phyloP scores from a whole-genome alignment of 2,888 invertebrate genomes.

The Prenolepis imparis region DNA sequence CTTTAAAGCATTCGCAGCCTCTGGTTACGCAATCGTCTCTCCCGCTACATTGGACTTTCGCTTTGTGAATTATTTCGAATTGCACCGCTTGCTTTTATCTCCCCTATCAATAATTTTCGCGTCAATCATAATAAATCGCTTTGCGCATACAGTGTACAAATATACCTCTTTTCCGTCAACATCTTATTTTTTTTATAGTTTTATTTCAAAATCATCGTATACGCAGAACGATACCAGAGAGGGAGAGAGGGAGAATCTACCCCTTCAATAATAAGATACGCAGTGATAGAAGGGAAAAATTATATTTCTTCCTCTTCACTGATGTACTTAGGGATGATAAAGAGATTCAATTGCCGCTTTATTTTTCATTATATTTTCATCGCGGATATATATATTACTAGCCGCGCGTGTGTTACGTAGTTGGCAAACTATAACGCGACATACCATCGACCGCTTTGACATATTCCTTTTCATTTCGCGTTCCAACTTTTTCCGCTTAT shows the following conservation, averaged over 20 bases:
- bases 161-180: background rate
- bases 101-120: background rate
- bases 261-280: background rate
- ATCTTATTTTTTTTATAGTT: background rate
- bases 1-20: constrained; percentile 39
- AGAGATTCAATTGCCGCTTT: constrained; percentile 20
- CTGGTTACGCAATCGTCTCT: constrained; percentile 28
- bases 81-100: background rate
- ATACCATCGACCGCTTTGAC: constrained; percentile 54
- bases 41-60: constrained; percentile 22
- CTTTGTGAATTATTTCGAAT: constrained; percentile 36
- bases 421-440: constrained; percentile 50
- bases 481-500: constrained; percentile 54
- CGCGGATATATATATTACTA: constrained; percentile 35
- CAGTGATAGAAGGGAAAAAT: background rate
- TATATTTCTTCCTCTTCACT: background rate
- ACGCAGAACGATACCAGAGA: background rate
- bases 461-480: constrained; percentile 47
- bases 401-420: constrained; percentile 19
- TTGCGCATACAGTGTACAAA: background rate
- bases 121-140: background rate
- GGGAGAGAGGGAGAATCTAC: background rate
- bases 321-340: constrained; percentile 25
- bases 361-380: constrained; percentile 54
- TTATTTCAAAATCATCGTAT: background rate